phyloP scores from a whole-genome alignment of 2,888 invertebrate genomes.

The Paralinhomoeus sp. region DNA sequence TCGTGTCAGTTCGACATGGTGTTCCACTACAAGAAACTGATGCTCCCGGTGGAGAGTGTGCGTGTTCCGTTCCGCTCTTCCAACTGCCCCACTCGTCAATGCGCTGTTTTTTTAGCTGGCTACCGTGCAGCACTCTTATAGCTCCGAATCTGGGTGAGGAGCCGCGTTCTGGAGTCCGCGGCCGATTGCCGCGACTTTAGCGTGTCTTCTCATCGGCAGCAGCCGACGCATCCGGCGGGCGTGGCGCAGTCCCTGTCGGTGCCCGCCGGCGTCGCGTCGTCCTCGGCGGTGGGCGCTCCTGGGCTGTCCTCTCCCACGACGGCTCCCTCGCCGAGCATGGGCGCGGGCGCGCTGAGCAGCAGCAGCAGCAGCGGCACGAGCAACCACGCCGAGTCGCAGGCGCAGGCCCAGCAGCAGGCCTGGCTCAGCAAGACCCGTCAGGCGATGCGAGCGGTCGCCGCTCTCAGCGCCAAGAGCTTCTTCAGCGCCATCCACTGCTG shows the following conservation, averaged over 20 bases:
- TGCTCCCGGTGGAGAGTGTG: too few relatives aligned
- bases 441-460: not conserved
- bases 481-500: conserved; percentile 72
- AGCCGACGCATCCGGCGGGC: too few relatives aligned
- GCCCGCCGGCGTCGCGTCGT: too few relatives aligned
- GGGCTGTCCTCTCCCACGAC: not conserved
- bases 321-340: not conserved
- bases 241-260: too few relatives aligned
- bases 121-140: too few relatives aligned
- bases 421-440: not conserved
- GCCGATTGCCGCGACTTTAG: too few relatives aligned
- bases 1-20: conserved; percentile 93
- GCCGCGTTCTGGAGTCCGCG: not conserved
- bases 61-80: too few relatives aligned
- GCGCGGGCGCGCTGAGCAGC: not conserved
- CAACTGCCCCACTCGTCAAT: too few relatives aligned
- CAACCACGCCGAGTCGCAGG: not conserved
- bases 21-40: conserved; percentile 41
- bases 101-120: too few relatives aligned
- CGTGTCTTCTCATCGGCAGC: too few relatives aligned
- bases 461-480: conserved; percentile 40
- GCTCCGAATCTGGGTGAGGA: too few relatives aligned
- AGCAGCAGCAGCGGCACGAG: not conserved
- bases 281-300: too few relatives aligned
- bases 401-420: not conserved